Evolutionary conservation across 1,140 invertebrate species (phyloP).

Genomic region (Drosophila kurseongensis): DNA sequence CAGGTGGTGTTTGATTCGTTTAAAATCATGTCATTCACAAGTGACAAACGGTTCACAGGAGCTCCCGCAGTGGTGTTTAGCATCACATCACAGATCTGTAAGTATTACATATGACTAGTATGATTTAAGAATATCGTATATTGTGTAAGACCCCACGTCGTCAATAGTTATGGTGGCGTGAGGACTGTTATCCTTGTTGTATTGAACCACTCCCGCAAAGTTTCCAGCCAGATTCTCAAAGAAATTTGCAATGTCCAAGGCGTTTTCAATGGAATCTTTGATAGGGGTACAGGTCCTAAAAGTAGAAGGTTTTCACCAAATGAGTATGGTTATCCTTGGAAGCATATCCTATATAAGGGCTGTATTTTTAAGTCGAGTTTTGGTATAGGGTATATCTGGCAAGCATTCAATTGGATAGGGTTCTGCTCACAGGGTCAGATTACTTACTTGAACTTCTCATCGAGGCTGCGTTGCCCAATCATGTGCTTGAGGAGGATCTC

Average conservation of each 20-base stretch:
- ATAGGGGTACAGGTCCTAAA: conserved; percentile 91
- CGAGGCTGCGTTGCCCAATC: conserved; percentile 87
- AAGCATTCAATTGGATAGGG: no score
- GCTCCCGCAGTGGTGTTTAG: conserved; percentile 86
- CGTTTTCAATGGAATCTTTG: conserved; percentile 87
- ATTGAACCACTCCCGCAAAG: conserved; percentile 95
- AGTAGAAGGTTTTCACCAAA: neutral
- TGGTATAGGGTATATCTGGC: no score
- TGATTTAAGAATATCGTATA: neutral
- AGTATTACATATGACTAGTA: neutral
- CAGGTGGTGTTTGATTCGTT: conserved; percentile 90
- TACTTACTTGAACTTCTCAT: conserved; percentile 89
- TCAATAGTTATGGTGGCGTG: conserved; percentile 92
- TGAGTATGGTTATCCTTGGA: no score
- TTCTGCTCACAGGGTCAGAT: no score
- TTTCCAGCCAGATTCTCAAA: conserved; percentile 93
- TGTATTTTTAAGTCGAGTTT: no score
- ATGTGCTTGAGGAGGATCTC: conserved; percentile 87
- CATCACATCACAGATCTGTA: conserved; percentile 90
- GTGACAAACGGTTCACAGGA: conserved; percentile 89
- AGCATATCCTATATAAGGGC: no score
- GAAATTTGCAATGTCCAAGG: conserved; percentile 92
- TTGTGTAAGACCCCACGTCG: conserved; percentile 61
- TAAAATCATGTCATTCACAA: conserved; percentile 90
- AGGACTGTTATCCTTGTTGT: conserved; percentile 96